phyloP scores from a whole-genome alignment of 2,113 vertebrate species.

The Callipepla californica region DNA sequence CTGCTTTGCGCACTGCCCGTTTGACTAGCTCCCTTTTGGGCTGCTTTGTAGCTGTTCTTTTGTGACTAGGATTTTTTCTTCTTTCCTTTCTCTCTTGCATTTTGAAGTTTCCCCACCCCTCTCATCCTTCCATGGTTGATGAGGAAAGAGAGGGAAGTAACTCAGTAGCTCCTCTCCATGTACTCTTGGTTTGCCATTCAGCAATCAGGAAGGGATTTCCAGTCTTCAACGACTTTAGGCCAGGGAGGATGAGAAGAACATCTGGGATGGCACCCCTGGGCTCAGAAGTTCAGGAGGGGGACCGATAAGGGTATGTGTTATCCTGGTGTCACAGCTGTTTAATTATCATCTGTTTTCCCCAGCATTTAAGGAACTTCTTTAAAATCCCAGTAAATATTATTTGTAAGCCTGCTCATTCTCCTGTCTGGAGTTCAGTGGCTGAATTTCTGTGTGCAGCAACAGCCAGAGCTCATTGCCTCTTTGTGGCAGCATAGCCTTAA shows the following conservation, averaged over 20 bases:
- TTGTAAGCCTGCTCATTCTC: neutral
- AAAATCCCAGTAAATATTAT: neutral
- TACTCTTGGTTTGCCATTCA: neutral
- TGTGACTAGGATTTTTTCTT: neutral
- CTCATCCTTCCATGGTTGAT: neutral
- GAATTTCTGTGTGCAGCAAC: neutral
- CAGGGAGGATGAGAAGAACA: neutral
- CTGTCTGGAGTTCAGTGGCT: neutral
- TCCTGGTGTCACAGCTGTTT: neutral
- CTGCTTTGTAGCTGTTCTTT: fast-evolving
- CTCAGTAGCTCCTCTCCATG: neutral
- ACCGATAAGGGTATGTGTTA: neutral
- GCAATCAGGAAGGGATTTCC: neutral
- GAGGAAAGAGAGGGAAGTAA: neutral
- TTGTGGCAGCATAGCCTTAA: constrained; percentile 9
- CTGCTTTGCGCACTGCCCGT: neutral
- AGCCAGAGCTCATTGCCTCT: neutral
- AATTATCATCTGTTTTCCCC: neutral
- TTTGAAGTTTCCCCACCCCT: neutral
- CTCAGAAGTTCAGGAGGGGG: neutral
- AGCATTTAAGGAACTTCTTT: neutral
- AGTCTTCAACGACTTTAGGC: neutral
- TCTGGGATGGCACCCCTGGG: neutral
- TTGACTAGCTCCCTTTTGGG: neutral
- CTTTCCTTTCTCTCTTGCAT: neutral